phyloP scores from a whole-genome alignment of 2,797 vertebrate species.

The Phoxinus dragarum region DNA sequence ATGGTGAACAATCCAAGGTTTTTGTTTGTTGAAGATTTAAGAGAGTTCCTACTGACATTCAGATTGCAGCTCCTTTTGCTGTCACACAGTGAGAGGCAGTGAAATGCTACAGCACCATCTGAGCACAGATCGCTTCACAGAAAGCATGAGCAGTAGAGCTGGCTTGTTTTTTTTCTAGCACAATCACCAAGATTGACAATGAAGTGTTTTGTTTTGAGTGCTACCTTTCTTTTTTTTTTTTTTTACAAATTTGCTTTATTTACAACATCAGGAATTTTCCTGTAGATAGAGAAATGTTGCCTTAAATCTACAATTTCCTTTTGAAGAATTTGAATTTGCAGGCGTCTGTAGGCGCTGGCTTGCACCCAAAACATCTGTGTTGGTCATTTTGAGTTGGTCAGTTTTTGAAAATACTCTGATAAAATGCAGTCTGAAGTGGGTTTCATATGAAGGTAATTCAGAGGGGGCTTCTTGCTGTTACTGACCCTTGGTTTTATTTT shows the following conservation, averaged over 20 bases:
- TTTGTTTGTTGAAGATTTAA: conserved; percentile 22
- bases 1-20: conserved; percentile 16
- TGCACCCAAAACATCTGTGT: conserved; percentile 13
- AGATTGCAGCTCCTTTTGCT: conserved; percentile 8
- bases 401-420: conserved; percentile 13
- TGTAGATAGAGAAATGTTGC: conserved; percentile 62
- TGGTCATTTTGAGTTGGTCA: neutral
- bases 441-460: conserved; percentile 36
- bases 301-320: conserved; percentile 68
- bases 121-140: neutral
- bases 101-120: neutral
- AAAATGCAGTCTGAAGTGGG: neutral
- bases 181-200: conserved; percentile 43
- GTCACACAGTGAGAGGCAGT: conserved; percentile 3
- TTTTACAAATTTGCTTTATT: conserved; percentile 22
- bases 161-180: conserved; percentile 6
- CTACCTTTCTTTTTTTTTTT: neutral
- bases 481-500: conserved; percentile 62
- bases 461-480: conserved; percentile 34
- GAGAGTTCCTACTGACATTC: neutral
- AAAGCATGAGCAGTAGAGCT: conserved; percentile 11
- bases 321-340: conserved; percentile 47
- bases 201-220: conserved; percentile 22
- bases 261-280: conserved; percentile 33
- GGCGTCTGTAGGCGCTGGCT: neutral